Percentiles rank a stretch among this genome's conserved stretches.
Conservation (phyloP, 1,140 invertebrate genomes). For the Neomicropteryx cornuta region DNA sequence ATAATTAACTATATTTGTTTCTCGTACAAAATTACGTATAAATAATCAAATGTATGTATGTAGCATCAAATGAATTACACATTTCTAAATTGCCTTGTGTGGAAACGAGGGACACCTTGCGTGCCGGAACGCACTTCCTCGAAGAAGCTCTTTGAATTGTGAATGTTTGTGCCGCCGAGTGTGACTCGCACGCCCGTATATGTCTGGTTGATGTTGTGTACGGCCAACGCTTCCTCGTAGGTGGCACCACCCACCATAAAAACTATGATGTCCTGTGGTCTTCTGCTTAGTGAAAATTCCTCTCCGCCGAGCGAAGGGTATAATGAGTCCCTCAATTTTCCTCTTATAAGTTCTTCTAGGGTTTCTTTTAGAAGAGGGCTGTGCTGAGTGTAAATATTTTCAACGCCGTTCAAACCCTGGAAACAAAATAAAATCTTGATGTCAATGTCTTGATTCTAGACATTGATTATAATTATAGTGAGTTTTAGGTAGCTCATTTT, state of each 20-base stretch:
- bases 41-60: no score
- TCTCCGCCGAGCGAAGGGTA: slow-evolving; percentile 72
- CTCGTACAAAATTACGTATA: no score
- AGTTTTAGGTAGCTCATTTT: no score
- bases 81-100: slow-evolving; percentile 32
- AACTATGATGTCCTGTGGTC: slow-evolving; percentile 83
- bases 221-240: slow-evolving; percentile 86
- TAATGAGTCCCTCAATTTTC: slow-evolving; percentile 66
- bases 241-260: slow-evolving; percentile 96
- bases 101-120: slow-evolving; percentile 39
- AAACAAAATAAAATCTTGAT: slow-evolving; percentile 13
- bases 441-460: not conserved
- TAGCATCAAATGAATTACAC: no score
- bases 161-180: slow-evolving; percentile 82
- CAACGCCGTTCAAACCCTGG: slow-evolving; percentile 80
- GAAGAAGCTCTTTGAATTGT: slow-evolving; percentile 76
- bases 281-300: slow-evolving; percentile 37
- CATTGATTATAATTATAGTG: no score
- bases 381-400: slow-evolving; percentile 97
- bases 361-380: slow-evolving; percentile 76
- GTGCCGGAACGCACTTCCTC: slow-evolving; percentile 52
- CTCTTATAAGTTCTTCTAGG: slow-evolving; percentile 81
- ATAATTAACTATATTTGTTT: no score
- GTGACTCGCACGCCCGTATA: slow-evolving; percentile 68
- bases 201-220: slow-evolving; percentile 75